A percentile compares a stretch with the other conserved stretches of the same genome.
phyloP scores from a whole-genome alignment of 2,113 vertebrate species.

The Osmerus eperlanus region DNA sequence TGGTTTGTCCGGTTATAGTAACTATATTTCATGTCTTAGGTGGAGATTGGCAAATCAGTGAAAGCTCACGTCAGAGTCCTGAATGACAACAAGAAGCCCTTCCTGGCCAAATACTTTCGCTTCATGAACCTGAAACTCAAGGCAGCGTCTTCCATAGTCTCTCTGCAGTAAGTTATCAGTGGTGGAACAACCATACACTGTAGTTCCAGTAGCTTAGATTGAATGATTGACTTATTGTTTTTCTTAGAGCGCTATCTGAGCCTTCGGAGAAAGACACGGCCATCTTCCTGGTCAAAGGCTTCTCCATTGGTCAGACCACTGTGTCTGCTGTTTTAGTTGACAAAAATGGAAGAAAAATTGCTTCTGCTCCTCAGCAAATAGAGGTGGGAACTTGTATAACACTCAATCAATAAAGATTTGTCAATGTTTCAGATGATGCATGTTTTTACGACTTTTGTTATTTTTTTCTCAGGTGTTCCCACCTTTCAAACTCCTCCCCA shows the following conservation, averaged over 20 bases:
- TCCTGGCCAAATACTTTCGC: slow-evolving; percentile 81
- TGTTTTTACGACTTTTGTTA: neutral
- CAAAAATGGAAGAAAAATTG: slow-evolving; percentile 75
- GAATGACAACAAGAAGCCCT: slow-evolving; percentile 87
- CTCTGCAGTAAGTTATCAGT: slow-evolving; percentile 77
- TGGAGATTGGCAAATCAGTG: slow-evolving; percentile 91
- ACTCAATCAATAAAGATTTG: neutral
- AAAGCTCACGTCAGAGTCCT: slow-evolving; percentile 87
- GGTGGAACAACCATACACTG: neutral
- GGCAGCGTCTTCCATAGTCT: slow-evolving; percentile 83
- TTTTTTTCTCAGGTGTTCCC: slow-evolving; percentile 83
- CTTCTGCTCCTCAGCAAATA: slow-evolving; percentile 83
- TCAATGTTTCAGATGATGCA: neutral
- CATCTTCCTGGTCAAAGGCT: slow-evolving; percentile 80
- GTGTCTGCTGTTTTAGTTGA: slow-evolving; percentile 79
- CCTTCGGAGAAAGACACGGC: slow-evolving; percentile 79
- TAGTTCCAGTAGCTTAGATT: neutral
- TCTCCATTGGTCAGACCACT: slow-evolving; percentile 84
- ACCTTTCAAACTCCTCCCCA: slow-evolving; percentile 85
- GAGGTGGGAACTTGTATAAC: slow-evolving; percentile 74
- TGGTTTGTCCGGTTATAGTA: too few species aligned
- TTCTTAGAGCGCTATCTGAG: slow-evolving; percentile 72
- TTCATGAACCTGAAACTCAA: slow-evolving; percentile 88
- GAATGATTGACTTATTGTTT: neutral
- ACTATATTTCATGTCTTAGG: slow-evolving; percentile 66